phyloP scores from a whole-genome alignment of 2,797 vertebrate genomes.

The Eospalax fontanierii region DNA sequence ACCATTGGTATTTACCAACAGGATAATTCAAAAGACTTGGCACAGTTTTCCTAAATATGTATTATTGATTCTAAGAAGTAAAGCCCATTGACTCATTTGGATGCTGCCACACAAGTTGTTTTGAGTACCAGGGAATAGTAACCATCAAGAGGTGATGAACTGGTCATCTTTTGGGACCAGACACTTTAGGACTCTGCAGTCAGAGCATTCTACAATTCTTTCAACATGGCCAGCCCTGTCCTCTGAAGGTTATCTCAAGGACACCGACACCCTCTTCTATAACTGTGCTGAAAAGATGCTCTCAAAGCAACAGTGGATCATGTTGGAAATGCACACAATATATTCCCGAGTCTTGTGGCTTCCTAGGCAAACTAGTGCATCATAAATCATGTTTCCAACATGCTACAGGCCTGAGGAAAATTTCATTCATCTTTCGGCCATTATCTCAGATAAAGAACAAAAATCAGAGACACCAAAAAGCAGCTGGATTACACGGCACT shows the following conservation, averaged over 20 bases:
- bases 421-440: not conserved
- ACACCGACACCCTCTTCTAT: not conserved
- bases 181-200: not conserved
- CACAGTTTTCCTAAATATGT: not conserved
- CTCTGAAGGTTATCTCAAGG: not conserved
- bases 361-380: not conserved
- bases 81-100: not conserved
- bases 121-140: not conserved
- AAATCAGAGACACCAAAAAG: not conserved
- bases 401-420: too few species aligned
- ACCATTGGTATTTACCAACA: not conserved
- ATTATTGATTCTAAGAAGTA: not conserved
- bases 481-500: accelerated
- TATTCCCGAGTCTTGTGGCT: not conserved
- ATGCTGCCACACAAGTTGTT: too few species aligned
- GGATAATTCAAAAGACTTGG: not conserved
- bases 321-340: not conserved
- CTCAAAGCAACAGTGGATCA: accelerated
- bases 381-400: not conserved
- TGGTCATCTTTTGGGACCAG: too few species aligned
- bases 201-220: not conserved
- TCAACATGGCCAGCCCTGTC: not conserved
- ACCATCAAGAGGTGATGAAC: not conserved
- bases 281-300: not conserved
- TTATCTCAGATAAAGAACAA: not conserved